Conservation (phyloP, 2,888 invertebrate species). For the Galeopsomyia nigrocyanea region DNA sequence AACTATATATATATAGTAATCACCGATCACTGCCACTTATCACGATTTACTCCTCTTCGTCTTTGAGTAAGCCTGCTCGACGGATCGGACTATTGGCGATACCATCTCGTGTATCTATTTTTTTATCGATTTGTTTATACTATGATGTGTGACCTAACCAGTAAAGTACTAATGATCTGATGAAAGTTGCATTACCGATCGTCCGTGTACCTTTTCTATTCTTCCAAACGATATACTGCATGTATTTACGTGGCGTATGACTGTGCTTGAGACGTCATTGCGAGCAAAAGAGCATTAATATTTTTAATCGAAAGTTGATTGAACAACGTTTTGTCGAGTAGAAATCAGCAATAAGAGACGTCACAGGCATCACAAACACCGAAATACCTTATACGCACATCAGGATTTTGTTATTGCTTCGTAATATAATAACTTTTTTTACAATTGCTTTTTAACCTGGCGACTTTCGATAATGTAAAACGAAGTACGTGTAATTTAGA, state of each 20-base stretch:
- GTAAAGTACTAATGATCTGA: constrained; percentile 5
- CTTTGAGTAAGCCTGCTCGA: constrained; percentile 34
- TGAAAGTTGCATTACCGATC: background rate
- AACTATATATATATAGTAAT: constrained; percentile 41
- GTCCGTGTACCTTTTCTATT: background rate
- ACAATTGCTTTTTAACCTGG: constrained; percentile 1
- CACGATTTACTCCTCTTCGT: constrained; percentile 34
- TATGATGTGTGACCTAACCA: constrained; percentile 7
- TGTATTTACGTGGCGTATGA: background rate
- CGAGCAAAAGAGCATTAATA: background rate
- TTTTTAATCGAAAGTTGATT: background rate
- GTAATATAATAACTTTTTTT: constrained; percentile 21
- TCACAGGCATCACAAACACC: constrained; percentile 6
- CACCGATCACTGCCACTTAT: constrained; percentile 50
- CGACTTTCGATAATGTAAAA: background rate
- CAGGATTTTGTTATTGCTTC: constrained; percentile 14
- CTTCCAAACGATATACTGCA: background rate
- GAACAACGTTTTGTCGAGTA: no score
- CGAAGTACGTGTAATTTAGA: constrained; percentile 25
- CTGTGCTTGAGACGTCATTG: background rate
- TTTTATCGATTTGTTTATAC: constrained; percentile 3
- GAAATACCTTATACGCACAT: constrained; percentile 25
- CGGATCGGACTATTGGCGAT: constrained; percentile 20
- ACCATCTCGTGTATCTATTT: constrained; percentile 27
- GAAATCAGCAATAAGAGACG: background rate